Evolutionary conservation across 35 echinoderm and acorn worm species (phyloP).

Genomic region (Heliocidaris tuberculata): DNA sequence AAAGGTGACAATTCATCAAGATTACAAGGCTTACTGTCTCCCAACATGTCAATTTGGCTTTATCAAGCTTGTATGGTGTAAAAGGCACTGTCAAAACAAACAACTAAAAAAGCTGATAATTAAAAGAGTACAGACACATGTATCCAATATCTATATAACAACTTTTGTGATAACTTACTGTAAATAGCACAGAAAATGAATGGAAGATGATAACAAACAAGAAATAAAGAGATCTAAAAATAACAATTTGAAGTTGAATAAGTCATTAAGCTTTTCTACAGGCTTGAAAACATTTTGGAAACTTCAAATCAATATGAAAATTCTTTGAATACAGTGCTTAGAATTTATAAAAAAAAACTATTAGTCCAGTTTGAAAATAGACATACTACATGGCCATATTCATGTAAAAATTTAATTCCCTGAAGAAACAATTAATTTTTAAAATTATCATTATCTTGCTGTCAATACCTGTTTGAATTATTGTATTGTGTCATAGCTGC

Average conservation of each 20-base stretch:
- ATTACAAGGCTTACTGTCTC: not conserved
- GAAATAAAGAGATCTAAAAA: not conserved
- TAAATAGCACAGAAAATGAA: not conserved
- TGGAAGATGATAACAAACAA: not conserved
- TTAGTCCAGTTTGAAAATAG: no score
- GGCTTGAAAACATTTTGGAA: no score
- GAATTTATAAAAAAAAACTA: no score
- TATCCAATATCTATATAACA: not conserved
- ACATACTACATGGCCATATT: no score
- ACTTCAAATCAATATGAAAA: no score
- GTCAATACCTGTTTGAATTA: no score
- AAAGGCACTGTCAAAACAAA: not conserved
- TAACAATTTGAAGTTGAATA: not conserved
- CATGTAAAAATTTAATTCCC: no score
- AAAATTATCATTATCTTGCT: no score
- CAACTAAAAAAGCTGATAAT: not conserved
- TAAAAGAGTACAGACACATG: not conserved
- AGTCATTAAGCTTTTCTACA: no score
- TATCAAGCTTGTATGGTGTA: not conserved
- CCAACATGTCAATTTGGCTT: not conserved
- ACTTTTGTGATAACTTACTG: not conserved
- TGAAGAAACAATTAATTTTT: no score
- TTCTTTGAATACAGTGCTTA: no score
- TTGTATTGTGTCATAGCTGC: no score
- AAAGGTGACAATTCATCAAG: conserved; percentile 6